These are phyloP conservation scores for Drosophila tani DNA, from an alignment of 1,140 invertebrate species.

Conservation along the genomic window DNA sequence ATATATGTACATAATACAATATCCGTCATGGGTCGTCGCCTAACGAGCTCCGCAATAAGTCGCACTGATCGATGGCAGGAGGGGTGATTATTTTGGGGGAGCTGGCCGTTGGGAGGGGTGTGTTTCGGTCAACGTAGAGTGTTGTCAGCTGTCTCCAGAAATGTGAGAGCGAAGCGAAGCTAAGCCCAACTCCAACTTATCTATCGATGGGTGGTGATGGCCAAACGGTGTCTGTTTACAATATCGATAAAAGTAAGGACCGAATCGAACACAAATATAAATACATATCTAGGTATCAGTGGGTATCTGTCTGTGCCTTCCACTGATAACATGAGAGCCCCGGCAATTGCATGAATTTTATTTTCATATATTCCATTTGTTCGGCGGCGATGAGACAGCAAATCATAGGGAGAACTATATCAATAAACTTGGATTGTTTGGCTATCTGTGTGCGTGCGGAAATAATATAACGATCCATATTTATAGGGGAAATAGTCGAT, in stretches of 20 bases:
- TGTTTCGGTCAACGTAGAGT: background rate
- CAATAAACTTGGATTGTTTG: conserved; percentile 51
- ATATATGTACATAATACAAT: conserved; percentile 21
- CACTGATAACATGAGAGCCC: conserved; percentile 63
- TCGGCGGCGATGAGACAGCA: conserved; percentile 18
- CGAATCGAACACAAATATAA: conserved; percentile 37
- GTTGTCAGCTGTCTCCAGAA: conserved; percentile 26
- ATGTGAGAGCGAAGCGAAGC: conserved; percentile 2
- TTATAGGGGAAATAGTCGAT: conserved; percentile 23
- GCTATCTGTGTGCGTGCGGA: conserved; percentile 34
- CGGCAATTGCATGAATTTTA: conserved; percentile 63
- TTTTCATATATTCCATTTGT: conserved; percentile 60
- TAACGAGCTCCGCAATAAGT: conserved; percentile 44
- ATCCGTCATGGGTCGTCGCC: conserved; percentile 46
- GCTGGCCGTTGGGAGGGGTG: background rate
- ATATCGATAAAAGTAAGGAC: conserved; percentile 62
- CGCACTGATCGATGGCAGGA: conserved; percentile 43
- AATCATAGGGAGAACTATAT: conserved; percentile 37
- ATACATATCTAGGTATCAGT: conserved; percentile 14
- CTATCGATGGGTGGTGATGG: conserved; percentile 37
- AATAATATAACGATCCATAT: conserved; percentile 38
- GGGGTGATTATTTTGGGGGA: conserved; percentile 24
- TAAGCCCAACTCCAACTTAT: conserved; percentile 29
- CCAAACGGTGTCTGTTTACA: conserved; percentile 70
- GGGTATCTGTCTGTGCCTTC: conserved; percentile 5